A percentile compares a stretch with the other conserved stretches of the same genome.
These are phyloP conservation scores for Bombycilla garrulus DNA, from an alignment of 2,113 vertebrate species.

Conservation along the genomic window DNA sequence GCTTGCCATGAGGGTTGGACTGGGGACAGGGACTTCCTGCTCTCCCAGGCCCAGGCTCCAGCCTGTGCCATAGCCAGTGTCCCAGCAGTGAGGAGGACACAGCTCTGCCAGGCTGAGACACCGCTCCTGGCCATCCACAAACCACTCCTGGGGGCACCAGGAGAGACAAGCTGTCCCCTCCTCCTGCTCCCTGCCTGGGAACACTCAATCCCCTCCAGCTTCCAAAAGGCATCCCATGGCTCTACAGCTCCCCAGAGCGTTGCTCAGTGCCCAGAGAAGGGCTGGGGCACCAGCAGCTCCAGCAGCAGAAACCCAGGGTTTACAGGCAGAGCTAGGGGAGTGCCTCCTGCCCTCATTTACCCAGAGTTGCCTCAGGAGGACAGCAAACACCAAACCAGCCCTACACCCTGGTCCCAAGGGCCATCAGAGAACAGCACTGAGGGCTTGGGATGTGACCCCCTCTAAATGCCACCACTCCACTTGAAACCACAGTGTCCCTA, in stretches of 20 bases:
- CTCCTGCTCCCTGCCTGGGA: neutral
- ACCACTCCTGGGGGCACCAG: neutral
- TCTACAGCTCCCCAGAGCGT: neutral
- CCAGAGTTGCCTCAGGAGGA: neutral
- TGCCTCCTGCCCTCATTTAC: neutral
- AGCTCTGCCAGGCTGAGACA: neutral
- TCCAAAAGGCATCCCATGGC: neutral
- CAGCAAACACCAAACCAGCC: neutral
- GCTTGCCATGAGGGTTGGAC: neutral
- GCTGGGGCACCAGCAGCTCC: neutral
- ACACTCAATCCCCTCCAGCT: neutral
- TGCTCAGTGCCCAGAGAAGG: neutral
- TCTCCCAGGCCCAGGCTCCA: neutral
- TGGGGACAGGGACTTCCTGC: neutral
- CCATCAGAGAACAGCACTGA: neutral
- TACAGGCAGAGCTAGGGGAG: neutral
- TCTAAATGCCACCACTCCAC: neutral
- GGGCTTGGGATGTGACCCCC: neutral
- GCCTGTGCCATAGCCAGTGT: accelerated
- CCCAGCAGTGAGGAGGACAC: neutral
- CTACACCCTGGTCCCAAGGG: neutral
- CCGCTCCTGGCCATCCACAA: neutral
- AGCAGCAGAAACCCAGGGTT: neutral
- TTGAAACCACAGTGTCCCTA: neutral
- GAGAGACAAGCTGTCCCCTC: neutral